These are phyloP conservation scores for Aplidium turbinatum DNA, from an alignment of 23 tunicate species.

Conservation along the genomic window DNA sequence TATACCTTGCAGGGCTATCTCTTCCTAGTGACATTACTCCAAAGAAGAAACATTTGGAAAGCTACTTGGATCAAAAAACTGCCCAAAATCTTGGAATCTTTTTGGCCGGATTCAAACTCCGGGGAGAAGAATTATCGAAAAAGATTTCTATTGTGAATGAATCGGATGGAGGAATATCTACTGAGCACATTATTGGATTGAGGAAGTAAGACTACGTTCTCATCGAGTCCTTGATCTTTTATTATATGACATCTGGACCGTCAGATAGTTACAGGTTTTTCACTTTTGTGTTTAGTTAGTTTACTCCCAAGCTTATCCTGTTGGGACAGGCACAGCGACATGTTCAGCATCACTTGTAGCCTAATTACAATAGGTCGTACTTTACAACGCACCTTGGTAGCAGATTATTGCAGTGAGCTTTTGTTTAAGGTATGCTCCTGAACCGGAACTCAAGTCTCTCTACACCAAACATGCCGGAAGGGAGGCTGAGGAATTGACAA, in stretches of 20 bases:
- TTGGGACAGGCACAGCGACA: too few relatives aligned
- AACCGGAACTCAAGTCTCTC: slow-evolving; percentile 67
- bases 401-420: too few relatives aligned
- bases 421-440: slow-evolving; percentile 60
- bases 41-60: slow-evolving; percentile 29
- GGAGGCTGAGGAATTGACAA: slow-evolving; percentile 52
- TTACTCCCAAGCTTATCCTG: too few relatives aligned
- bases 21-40: slow-evolving; percentile 11
- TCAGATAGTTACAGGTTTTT: slow-evolving; percentile 1
- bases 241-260: neutral
- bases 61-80: slow-evolving; percentile 59
- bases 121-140: slow-evolving; percentile 52
- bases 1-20: neutral
- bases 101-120: slow-evolving; percentile 65
- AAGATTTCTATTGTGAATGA: slow-evolving; percentile 39
- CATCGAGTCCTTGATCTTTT: neutral
- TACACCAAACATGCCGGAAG: slow-evolving; percentile 53
- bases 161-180: slow-evolving; percentile 56
- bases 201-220: slow-evolving; percentile 40
- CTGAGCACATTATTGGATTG: slow-evolving; percentile 37
- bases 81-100: slow-evolving; percentile 81
- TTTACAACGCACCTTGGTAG: too few relatives aligned
- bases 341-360: too few relatives aligned
- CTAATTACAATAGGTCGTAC: too few relatives aligned
- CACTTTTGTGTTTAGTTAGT: too few relatives aligned